A percentile compares a stretch with the other conserved stretches of the same genome.
Evolutionary conservation across 2,797 vertebrate species (phyloP).

Genomic region (Huso huso): DNA sequence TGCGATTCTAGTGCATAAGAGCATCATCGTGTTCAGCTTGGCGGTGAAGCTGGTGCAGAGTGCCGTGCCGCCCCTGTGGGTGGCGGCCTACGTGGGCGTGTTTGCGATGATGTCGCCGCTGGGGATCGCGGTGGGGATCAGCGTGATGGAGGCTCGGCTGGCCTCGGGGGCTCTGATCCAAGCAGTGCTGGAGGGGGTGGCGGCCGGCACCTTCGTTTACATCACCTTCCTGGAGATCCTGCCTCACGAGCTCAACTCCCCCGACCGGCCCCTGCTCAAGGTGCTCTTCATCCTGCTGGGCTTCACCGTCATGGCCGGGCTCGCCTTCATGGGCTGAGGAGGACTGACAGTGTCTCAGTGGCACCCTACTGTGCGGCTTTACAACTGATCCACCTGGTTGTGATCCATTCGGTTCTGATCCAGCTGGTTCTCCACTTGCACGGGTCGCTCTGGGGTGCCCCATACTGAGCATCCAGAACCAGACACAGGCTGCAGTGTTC

Average conservation of each 20-base stretch:
- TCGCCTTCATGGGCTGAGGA: slow-evolving; percentile 65
- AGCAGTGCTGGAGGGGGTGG: slow-evolving; percentile 70
- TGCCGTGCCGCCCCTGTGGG: slow-evolving; percentile 50
- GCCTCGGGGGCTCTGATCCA: slow-evolving; percentile 54
- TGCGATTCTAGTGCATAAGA: slow-evolving; percentile 81
- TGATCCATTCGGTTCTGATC: no score
- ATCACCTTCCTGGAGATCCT: slow-evolving; percentile 89
- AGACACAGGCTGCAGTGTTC: no score
- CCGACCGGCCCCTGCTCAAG: slow-evolving; percentile 67
- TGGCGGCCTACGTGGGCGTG: slow-evolving; percentile 55
- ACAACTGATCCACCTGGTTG: no score
- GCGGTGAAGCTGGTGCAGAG: slow-evolving; percentile 74
- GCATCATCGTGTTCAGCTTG: slow-evolving; percentile 80
- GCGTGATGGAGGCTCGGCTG: slow-evolving; percentile 57
- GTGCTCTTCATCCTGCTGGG: slow-evolving; percentile 73
- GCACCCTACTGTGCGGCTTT: no score
- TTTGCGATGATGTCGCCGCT: slow-evolving; percentile 78
- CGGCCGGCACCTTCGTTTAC: slow-evolving; percentile 79
- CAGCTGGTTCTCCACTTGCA: no score
- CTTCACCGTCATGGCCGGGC: slow-evolving; percentile 71
- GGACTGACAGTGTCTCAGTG: no score
- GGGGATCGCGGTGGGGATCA: slow-evolving; percentile 70
- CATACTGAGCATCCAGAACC: no score
- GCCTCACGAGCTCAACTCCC: slow-evolving; percentile 73
- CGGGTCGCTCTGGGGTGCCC: no score